Evolutionary conservation across 1,140 invertebrate genomes (phyloP), one percentile per base, ranked within the genome.

Genomic region (Diploscapter pachys): DNA sequence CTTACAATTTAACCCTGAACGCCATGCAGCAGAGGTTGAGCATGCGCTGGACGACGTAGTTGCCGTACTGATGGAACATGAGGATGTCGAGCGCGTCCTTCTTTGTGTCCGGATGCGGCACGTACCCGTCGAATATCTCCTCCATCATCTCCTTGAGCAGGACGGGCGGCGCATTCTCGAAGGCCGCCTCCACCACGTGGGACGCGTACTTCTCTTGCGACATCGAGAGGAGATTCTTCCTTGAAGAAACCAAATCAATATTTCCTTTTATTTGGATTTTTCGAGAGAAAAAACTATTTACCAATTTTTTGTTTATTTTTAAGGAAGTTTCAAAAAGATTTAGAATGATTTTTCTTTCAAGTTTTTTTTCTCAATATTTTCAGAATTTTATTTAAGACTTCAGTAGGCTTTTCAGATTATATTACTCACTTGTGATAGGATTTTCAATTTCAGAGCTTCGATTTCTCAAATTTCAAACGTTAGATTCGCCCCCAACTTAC

Each of bases 61-160:
- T 81, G 55, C 80, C 81, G 67, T 72, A 81, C 73, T 81, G 81
- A 54, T 81, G 80, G 77, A 82, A 82, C n/a, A 82, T 64, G 76
- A 82, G 73, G 8, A 78, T 72, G 66, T 81, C 79, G 6, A 83
- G 65, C 4, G 63, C 63, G 69, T 78, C 73, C 63, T 73, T 73
- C 8, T 53, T 11, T 6, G 72, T 67, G 9, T 73, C 72, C 53
- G 71, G 72, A 61, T 80, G 70, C 56, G 79, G 70, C 64, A 76
- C 68, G 50, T 76, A 83, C 4, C 82, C 78, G 52, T 77, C 81
- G 62, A 83, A 80, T 8, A 83, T 76, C 64, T 82, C 81, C 31
- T 77, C 55, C 72, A 83, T 82, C 68, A 79, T 74, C 49, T 76
- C 75, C 52, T 71, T 72, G 2, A 78, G 63, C 11, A 78, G 49